Evolutionary conservation across 2,113 vertebrate genomes (phyloP), one percentile per base, ranked within the genome.

Genomic region (Cygnus atratus): DNA sequence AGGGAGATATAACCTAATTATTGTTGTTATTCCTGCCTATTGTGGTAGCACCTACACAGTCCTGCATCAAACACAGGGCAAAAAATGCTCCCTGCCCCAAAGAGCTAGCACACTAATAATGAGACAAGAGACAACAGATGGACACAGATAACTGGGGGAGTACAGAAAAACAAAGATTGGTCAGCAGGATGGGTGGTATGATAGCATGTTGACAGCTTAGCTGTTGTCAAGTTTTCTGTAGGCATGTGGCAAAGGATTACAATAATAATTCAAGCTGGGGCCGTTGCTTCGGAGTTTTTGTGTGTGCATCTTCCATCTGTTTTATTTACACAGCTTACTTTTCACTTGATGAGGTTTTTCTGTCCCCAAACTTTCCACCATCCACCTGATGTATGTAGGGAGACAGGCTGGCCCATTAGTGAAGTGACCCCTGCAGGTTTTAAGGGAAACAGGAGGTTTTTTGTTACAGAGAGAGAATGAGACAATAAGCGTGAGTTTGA

Each of bases 61-160:
- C 9, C 41, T 90, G 25, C 15, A 87, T 88, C 67, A 78, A 84
- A 87, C 2, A 9, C 10, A 71, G 39, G 65, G 66, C 52, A 88
- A 84, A 88, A 96, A 88, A 75, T 78, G 70, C 88, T 88, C 90
- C 70, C 86, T 96, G 90, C 86, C 90, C 95, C 92, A 62, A 93
- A 87, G 84, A 95, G 66, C 66, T 67, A 75, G 70, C 48, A 88
- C 71, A 61, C 31, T 88, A 62, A 73, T 52, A 67, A 92, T 94
- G 90, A 92, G 84, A 88, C 7, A 73, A 67, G 59, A 97, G 95
- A 94, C 83, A 76, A 94, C 95, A 97, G 95, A 97, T 96, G 96
- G 95, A 97, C 95, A 96, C 54, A 87, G 44, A 89, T 82, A 96
- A 72, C 86, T 70, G 94, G 91, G 16, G 95, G 93, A 95, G 96